These are phyloP conservation scores for Lithosia quadra DNA, from an alignment of 2,888 invertebrate species.

Conservation along the genomic window DNA sequence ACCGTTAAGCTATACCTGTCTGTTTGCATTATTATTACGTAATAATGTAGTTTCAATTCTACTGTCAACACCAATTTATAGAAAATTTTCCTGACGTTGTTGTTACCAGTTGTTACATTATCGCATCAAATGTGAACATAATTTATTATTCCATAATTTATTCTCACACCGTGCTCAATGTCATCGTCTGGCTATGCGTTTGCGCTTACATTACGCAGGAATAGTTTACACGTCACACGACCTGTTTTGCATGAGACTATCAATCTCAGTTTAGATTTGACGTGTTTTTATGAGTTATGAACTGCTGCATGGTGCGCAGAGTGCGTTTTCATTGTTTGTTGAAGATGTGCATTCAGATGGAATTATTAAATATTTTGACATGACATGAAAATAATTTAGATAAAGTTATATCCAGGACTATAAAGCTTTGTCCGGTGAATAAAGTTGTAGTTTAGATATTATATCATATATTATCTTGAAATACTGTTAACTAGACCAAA, in stretches of 20 bases:
- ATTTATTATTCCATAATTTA: constrained; percentile 28
- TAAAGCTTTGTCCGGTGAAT: not conserved
- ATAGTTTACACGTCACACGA: constrained; percentile 36
- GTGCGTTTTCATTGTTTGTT: not conserved
- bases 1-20: no score
- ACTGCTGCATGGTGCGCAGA: not conserved
- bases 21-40: no score
- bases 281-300: constrained; percentile 20
- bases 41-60: not conserved
- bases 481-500: not conserved
- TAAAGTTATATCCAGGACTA: not conserved
- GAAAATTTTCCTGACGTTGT: not conserved
- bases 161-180: constrained; percentile 41
- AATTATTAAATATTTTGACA: not conserved
- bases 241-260: constrained; percentile 48
- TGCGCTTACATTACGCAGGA: constrained; percentile 39
- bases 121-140: not conserved
- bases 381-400: not conserved
- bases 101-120: not conserved
- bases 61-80: not conserved
- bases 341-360: not conserved
- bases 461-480: not conserved
- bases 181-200: constrained; percentile 56
- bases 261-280: constrained; percentile 25
- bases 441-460: not conserved